Conservation (phyloP, 2,113 vertebrate genomes). For the Chaetorhynchus papuensis region DNA sequence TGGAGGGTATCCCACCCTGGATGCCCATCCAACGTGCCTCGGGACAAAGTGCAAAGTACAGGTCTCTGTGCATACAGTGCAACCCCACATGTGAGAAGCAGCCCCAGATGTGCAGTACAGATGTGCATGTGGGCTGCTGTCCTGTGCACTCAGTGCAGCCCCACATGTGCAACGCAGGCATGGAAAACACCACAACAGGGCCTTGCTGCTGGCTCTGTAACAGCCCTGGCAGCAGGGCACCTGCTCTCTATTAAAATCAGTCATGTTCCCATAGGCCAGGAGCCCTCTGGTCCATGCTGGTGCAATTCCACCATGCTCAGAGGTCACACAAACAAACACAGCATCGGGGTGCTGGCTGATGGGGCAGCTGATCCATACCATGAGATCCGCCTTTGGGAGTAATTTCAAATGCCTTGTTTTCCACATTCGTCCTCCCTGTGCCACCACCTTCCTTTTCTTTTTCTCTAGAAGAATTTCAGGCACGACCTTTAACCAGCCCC, state of each 20-base stretch:
- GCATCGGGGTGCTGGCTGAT: background rate
- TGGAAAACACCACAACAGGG: fast-evolving
- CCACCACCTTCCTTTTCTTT: background rate
- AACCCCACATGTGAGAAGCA: background rate
- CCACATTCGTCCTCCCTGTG: fast-evolving
- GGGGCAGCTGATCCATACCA: background rate
- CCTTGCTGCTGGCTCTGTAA: fast-evolving
- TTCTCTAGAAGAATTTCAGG: background rate
- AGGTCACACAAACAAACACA: fast-evolving
- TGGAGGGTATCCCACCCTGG: too few species aligned
- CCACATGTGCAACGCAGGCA: background rate
- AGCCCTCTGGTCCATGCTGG: background rate
- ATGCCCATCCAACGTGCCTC: background rate
- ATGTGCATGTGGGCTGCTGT: too few species aligned
- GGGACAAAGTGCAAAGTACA: background rate
- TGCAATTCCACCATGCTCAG: fast-evolving
- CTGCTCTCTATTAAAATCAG: background rate
- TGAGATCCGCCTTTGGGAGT: background rate
- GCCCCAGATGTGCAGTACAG: background rate
- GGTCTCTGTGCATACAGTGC: background rate
- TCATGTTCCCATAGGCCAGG: fast-evolving
- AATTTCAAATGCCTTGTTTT: background rate
- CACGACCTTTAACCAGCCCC: background rate
- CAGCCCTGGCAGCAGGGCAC: background rate
- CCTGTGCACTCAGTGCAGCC: background rate